Conservation (phyloP, 2,113 vertebrate species). For the Anguilla japonica region DNA sequence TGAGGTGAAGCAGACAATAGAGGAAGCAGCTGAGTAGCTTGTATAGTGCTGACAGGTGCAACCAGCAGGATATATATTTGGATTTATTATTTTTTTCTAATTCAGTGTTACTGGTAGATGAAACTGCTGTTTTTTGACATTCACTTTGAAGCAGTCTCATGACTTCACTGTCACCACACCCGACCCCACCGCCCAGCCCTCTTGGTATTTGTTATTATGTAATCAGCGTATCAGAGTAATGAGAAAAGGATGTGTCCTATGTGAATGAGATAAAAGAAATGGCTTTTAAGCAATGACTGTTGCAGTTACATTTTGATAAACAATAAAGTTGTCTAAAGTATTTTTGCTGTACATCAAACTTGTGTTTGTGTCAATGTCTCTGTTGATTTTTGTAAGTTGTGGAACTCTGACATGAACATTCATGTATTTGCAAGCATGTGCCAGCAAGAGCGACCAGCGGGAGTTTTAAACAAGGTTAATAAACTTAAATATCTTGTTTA, state of each 20-base stretch:
- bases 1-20: not conserved
- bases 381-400: too few species aligned
- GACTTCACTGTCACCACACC: slow-evolving; percentile 34
- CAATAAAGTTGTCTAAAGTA: slow-evolving; percentile 75
- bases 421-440: too few species aligned
- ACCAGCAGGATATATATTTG: slow-evolving; percentile 24
- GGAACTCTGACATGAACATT: too few species aligned
- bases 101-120: slow-evolving; percentile 14
- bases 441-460: too few species aligned
- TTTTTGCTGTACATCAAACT: slow-evolving; percentile 53
- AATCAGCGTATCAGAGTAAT: slow-evolving; percentile 57
- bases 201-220: slow-evolving; percentile 51
- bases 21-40: not conserved
- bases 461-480: too few species aligned
- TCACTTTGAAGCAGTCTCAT: slow-evolving; percentile 48
- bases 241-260: slow-evolving; percentile 50
- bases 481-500: too few species aligned
- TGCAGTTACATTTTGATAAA: slow-evolving; percentile 75
- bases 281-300: slow-evolving; percentile 51
- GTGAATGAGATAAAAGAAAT: slow-evolving; percentile 52
- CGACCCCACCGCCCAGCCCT: slow-evolving; percentile 4
- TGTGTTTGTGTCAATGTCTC: not conserved
- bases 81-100: slow-evolving; percentile 26
- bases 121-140: slow-evolving; percentile 2
- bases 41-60: not conserved